phyloP scores from a whole-genome alignment of 2,797 vertebrate species.

The Clamator glandarius region DNA sequence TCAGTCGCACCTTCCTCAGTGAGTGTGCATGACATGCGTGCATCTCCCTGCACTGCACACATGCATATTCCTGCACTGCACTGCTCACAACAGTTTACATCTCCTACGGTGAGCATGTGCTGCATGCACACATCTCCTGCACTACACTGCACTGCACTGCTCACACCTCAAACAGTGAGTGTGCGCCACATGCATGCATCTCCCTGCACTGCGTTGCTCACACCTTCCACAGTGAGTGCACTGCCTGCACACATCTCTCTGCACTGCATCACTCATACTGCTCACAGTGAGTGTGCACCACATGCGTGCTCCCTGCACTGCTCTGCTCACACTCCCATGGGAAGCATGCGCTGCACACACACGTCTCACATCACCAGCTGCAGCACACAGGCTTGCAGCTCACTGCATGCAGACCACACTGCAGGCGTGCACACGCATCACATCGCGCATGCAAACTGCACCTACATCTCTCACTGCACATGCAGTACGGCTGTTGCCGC shows the following conservation, averaged over 20 bases:
- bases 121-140: too few species aligned
- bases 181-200: neutral
- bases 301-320: neutral
- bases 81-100: too few species aligned
- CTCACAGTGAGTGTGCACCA: too few species aligned
- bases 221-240: neutral
- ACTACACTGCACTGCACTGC: neutral
- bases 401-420: rapidly evolving
- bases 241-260: neutral
- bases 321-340: neutral
- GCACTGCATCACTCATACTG: neutral
- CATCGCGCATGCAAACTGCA: too few species aligned
- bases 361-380: rapidly evolving
- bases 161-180: neutral
- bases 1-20: too few species aligned
- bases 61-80: neutral
- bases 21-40: too few species aligned
- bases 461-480: rapidly evolving
- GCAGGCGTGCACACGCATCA: rapidly evolving
- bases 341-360: rapidly evolving
- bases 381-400: neutral
- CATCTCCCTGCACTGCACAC: neutral
- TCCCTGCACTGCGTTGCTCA: neutral
- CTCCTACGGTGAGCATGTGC: neutral
- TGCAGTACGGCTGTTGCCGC: rapidly evolving